Conservation (phyloP, 2,888 invertebrate species). For the Gari tellinella region DNA sequence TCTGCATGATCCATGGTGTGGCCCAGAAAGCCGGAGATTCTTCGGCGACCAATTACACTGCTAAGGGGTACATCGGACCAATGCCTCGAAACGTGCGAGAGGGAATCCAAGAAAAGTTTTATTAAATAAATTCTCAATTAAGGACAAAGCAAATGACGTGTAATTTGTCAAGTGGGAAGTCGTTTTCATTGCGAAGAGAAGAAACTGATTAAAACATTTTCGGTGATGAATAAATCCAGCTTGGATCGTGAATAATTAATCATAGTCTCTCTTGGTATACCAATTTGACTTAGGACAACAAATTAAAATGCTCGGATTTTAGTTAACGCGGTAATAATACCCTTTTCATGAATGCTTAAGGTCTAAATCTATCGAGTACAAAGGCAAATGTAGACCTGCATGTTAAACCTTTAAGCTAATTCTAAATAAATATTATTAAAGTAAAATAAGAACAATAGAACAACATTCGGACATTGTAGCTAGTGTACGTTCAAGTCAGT, state of each 20-base stretch:
- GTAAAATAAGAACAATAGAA: no score
- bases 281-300: no score
- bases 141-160: conserved; percentile 71
- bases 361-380: no score
- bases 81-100: conserved; percentile 31
- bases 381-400: no score
- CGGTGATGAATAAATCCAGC: conserved; percentile 50
- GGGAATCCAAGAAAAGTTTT: conserved; percentile 62
- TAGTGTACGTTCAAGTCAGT: no score
- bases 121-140: conserved; percentile 80
- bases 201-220: conserved; percentile 54
- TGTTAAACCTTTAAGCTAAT: no score
- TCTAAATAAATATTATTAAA: no score
- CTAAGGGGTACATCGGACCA: conserved; percentile 8
- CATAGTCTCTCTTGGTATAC: conserved; percentile 1
- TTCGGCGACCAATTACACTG: conserved; percentile 34
- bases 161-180: conserved; percentile 76
- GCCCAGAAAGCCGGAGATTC: conserved; percentile 14
- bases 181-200: conserved; percentile 38
- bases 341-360: no score
- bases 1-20: conserved; percentile 26
- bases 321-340: no score
- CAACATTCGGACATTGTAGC: no score
- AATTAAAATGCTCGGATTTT: no score
- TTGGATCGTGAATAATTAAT: conserved; percentile 44